These are phyloP conservation scores for Pogonomyrmex barbatus DNA, from an alignment of 1,140 invertebrate genomes.

Conservation along the genomic window DNA sequence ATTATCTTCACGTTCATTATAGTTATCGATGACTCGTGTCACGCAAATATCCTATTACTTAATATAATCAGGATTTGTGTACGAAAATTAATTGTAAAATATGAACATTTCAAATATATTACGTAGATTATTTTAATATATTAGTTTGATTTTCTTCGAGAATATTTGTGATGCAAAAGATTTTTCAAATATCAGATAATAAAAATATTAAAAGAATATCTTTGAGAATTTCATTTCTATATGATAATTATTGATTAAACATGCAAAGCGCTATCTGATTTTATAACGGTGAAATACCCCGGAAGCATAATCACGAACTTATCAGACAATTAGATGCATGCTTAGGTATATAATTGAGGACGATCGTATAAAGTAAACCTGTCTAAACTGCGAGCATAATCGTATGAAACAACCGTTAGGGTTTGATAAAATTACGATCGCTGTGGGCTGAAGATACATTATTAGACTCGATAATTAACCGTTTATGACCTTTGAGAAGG, in stretches of 20 bases:
- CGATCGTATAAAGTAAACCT: constrained; percentile 45
- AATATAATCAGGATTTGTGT: not conserved
- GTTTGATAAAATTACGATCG: constrained; percentile 44
- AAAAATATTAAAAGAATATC: not conserved
- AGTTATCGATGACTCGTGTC: not conserved
- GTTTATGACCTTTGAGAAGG: constrained; percentile 25
- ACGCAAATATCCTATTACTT: not conserved
- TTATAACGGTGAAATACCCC: constrained; percentile 45
- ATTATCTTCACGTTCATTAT: not conserved
- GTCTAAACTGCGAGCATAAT: constrained; percentile 46
- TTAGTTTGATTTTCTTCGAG: not conserved
- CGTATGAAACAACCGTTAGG: constrained; percentile 51
- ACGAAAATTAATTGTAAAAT: not conserved
- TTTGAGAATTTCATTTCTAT: not conserved
- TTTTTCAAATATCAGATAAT: not conserved
- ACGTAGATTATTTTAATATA: not conserved
- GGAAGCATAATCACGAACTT: constrained; percentile 40
- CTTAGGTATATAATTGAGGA: constrained; percentile 44
- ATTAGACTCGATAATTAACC: constrained; percentile 57
- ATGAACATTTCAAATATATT: not conserved
- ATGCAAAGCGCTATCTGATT: not conserved
- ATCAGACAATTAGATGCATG: constrained; percentile 51
- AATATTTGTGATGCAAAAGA: not conserved
- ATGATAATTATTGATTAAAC: constrained; percentile 8
- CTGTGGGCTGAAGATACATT: constrained; percentile 25